Conservation (phyloP, 2,113 vertebrate species). For the Spilogale gracilis region DNA sequence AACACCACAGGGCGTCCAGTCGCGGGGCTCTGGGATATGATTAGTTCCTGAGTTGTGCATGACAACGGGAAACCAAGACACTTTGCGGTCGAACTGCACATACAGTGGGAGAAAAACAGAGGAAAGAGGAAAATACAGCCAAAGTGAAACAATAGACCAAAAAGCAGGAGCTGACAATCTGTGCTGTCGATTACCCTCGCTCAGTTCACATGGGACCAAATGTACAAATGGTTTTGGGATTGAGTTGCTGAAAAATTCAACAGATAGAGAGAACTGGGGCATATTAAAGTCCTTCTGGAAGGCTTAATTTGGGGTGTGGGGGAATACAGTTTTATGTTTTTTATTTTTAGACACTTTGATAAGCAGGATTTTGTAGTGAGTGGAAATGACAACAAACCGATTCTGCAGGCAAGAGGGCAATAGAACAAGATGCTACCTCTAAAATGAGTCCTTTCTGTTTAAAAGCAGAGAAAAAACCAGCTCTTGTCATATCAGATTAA, state of each 20-base stretch:
- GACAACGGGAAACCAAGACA: neutral
- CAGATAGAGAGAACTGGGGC: neutral
- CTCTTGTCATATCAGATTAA: too few relatives aligned
- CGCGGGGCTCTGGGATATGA: neutral
- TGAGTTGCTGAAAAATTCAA: constrained; percentile 16
- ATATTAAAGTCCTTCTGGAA: neutral
- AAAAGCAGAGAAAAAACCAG: neutral
- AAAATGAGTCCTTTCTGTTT: neutral
- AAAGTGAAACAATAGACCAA: neutral
- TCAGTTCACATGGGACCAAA: neutral
- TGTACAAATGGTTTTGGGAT: neutral
- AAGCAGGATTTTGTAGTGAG: neutral
- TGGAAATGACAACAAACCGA: neutral
- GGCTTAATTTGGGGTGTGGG: neutral
- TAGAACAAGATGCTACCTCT: too few relatives aligned
- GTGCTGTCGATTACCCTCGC: neutral
- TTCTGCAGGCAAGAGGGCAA: neutral
- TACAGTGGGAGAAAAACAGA: neutral
- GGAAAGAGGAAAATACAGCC: neutral
- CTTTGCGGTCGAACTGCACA: neutral
- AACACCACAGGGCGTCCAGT: neutral
- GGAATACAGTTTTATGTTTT: neutral
- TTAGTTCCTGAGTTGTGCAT: neutral
- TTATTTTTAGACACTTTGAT: neutral
- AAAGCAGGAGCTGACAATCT: neutral